phyloP scores from a whole-genome alignment of 2,888 invertebrate species.

The Gymnosoma rotundatum region DNA sequence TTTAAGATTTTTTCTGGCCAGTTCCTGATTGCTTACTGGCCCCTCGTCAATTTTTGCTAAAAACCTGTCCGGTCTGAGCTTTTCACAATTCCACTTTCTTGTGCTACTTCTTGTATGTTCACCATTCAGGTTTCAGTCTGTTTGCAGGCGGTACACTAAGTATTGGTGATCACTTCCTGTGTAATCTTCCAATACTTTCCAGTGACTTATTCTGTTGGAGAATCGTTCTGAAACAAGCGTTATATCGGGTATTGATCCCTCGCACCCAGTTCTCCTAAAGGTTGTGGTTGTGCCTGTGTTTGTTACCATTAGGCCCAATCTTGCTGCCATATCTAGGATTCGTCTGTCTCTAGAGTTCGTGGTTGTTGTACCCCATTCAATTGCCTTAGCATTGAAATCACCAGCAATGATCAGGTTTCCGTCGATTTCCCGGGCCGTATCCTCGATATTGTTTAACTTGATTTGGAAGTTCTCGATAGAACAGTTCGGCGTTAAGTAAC shows the following conservation, averaged over 20 bases:
- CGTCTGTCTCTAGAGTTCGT: constrained; percentile 1
- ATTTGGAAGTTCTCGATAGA: not conserved
- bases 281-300: not conserved
- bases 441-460: not conserved
- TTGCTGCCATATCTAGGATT: not conserved
- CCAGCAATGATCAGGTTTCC: too few relatives aligned
- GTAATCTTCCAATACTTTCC: not conserved
- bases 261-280: not conserved
- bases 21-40: not conserved
- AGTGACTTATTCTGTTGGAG: not conserved
- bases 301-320: not conserved
- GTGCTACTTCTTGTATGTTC: not conserved
- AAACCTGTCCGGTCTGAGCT: not conserved
- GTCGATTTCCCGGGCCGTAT: too few relatives aligned
- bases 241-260: not conserved
- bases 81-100: not conserved
- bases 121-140: not conserved
- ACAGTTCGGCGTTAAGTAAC: not conserved
- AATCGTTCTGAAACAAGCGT: not conserved
- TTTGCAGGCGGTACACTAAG: not conserved
- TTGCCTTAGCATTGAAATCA: too few relatives aligned
- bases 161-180: constrained; percentile 2
- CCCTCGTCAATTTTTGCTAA: not conserved
- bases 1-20: not conserved
- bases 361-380: not conserved